Evolutionary conservation across 1,140 invertebrate genomes (phyloP).

Genomic region (Dendrolimus kikuchii): DNA sequence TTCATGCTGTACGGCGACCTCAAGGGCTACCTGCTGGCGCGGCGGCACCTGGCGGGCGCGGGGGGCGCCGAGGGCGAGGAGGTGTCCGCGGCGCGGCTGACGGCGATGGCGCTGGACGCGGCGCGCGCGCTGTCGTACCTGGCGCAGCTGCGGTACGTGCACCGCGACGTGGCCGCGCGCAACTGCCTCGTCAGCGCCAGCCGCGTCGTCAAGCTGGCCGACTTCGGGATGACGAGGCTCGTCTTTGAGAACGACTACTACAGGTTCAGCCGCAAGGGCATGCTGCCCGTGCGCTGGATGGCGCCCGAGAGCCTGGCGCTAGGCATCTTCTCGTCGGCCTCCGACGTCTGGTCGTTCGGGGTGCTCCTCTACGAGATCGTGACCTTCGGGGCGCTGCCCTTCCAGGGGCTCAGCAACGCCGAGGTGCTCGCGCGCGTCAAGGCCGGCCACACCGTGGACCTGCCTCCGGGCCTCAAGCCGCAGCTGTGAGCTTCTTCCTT

Average conservation of each 20-base stretch:
- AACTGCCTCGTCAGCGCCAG: slow-evolving; percentile 91
- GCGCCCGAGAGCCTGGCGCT: slow-evolving; percentile 84
- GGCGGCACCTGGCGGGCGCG: slow-evolving; percentile 19
- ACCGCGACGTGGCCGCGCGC: slow-evolving; percentile 88
- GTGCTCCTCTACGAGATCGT: slow-evolving; percentile 88
- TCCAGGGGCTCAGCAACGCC: slow-evolving; percentile 72
- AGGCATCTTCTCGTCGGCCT: slow-evolving; percentile 85
- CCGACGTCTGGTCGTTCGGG: slow-evolving; percentile 91
- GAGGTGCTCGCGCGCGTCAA: slow-evolving; percentile 83
- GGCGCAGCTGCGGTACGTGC: slow-evolving; percentile 84
- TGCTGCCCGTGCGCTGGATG: slow-evolving; percentile 95
- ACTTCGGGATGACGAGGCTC: slow-evolving; percentile 93
- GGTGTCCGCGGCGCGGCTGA: slow-evolving; percentile 81
- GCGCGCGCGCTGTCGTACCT: slow-evolving; percentile 88
- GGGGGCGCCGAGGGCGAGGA: slow-evolving; percentile 68
- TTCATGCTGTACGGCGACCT: slow-evolving; percentile 44
- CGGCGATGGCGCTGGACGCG: slow-evolving; percentile 90
- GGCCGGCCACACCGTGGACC: slow-evolving; percentile 72
- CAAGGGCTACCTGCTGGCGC: slow-evolving; percentile 27
- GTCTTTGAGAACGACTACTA: slow-evolving; percentile 77
- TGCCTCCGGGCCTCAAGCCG: slow-evolving; percentile 83
- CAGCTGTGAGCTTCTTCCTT: slow-evolving; percentile 80
- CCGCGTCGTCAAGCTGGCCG: slow-evolving; percentile 88
- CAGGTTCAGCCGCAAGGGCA: slow-evolving; percentile 71
- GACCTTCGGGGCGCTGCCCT: slow-evolving; percentile 90